A percentile compares a stretch with the other conserved stretches of the same genome.
These are phyloP conservation scores for Melanostoma scalare DNA, from an alignment of 2,888 invertebrate genomes.

Conservation along the genomic window DNA sequence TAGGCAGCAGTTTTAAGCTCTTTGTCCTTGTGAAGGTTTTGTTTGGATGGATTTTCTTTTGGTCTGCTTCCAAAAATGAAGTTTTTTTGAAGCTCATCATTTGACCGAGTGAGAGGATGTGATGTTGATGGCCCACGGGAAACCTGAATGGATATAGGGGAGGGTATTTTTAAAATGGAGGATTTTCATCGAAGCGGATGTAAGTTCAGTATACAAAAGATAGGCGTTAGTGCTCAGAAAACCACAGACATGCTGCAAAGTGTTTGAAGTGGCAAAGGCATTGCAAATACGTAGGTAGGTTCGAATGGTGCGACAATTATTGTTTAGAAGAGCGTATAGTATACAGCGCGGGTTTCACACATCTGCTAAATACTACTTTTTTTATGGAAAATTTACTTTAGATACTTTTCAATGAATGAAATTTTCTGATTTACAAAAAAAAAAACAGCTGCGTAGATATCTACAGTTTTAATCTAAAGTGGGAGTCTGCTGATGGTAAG, in stretches of 20 bases:
- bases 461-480: too few relatives aligned
- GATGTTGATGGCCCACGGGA: slow-evolving; percentile 17
- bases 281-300: not conserved
- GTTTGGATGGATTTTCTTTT: slow-evolving; percentile 42
- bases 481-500: too few relatives aligned
- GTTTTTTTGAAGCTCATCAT: slow-evolving; percentile 45
- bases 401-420: too few relatives aligned
- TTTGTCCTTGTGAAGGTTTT: slow-evolving; percentile 43
- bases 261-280: not conserved
- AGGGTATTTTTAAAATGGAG: slow-evolving; percentile 25
- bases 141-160: slow-evolving; percentile 49
- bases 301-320: too few relatives aligned
- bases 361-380: too few relatives aligned
- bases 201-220: slow-evolving; percentile 30
- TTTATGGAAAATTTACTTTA: too few relatives aligned
- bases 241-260: slow-evolving; percentile 9
- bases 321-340: too few relatives aligned
- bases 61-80: slow-evolving; percentile 36
- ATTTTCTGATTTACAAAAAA: too few relatives aligned
- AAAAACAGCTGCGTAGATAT: too few relatives aligned
- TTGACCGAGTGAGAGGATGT: slow-evolving; percentile 11
- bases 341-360: too few relatives aligned
- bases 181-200: slow-evolving; percentile 17
- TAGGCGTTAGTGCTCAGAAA: slow-evolving; percentile 2
- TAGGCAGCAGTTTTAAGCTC: slow-evolving; percentile 26